Percentiles rank a stretch among this genome's conserved stretches.
Conservation (phyloP, 2,888 invertebrate species). For the Eupeodes latifasciatus region DNA sequence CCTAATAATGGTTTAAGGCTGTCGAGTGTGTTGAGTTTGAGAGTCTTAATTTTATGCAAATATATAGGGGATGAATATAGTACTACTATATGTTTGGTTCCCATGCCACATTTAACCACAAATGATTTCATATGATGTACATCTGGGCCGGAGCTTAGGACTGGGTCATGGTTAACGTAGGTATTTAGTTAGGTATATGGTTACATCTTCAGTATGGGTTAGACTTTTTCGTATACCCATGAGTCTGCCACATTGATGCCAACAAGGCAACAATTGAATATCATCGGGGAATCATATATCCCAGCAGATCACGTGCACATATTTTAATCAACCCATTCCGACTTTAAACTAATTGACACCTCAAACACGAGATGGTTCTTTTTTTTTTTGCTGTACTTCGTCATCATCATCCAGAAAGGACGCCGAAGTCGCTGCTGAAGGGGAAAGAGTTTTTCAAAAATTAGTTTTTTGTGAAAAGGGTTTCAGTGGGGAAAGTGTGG, state of each 20-base stretch:
- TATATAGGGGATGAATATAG: constrained; percentile 55
- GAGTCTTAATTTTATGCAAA: constrained; percentile 45
- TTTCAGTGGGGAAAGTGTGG: background rate
- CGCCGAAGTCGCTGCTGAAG: background rate
- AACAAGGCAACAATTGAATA: constrained; percentile 60
- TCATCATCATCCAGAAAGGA: too few species aligned
- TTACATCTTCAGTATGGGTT: constrained; percentile 36
- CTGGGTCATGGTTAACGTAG: constrained; percentile 11
- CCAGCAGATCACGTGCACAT: constrained; percentile 47
- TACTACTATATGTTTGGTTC: constrained; percentile 1
- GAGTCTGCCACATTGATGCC: constrained; percentile 1
- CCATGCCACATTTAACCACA: constrained; percentile 32
- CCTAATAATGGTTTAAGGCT: constrained; percentile 25
- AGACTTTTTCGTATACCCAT: background rate
- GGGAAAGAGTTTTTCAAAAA: constrained; percentile 10
- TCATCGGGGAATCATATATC: constrained; percentile 23
- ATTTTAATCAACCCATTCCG: constrained; percentile 64
- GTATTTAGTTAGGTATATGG: background rate
- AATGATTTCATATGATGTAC: constrained; percentile 32
- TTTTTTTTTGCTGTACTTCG: background rate
- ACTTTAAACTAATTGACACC: constrained; percentile 71
- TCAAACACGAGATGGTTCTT: constrained; percentile 40
- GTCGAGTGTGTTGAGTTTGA: constrained; percentile 6
- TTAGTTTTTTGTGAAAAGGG: constrained; percentile 6
- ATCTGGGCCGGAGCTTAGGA: constrained; percentile 26